Evolutionary conservation across 2,113 vertebrate genomes (phyloP), one percentile per base, ranked within the genome.

Genomic region (Opisthocomus hoazin): DNA sequence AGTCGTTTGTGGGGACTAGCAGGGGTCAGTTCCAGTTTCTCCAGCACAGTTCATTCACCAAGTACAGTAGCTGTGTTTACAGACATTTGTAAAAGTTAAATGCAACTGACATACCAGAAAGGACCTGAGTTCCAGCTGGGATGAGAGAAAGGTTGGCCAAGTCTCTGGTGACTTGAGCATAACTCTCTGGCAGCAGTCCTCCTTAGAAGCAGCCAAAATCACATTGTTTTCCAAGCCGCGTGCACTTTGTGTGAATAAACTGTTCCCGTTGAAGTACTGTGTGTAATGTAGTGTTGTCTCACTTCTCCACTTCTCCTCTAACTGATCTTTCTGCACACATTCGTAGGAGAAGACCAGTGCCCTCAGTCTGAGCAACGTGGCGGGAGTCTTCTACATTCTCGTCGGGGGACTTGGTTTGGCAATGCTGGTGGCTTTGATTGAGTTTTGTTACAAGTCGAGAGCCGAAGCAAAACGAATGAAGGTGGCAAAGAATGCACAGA

Each of bases 391-490:
- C 99, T 99, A 99, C 98, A 99, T 99, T 98, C 99, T 99, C 97
- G 99, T 99, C 97, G 99, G 99, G 97, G 99, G 99, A 98, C 99
- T 99, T 97, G 99, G 99, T 96, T 98, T 99, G 98, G 99, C 99
- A 97, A 99, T 99, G 99, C 99, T 99, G 98, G 99, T 99, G 98
- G 99, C 99, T 98, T 98, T 99, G 99, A 99, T 99, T 98, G 99
- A 99, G 98, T 99, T 99, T 99, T 99, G 99, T 99, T 99, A 99
- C 99, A 99, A 99, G 99, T 99, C 99, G 77, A 98, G 99, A 98
- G 99, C 99, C 78, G 99, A 99, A 98, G 99, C 99, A 34, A 99
- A 99, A 98, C 98, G 99, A 98, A 99, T 99, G 99, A 99, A 99
- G 99, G 99, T 99, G 99, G 99, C 99, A 99, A 99, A 99, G 99